A percentile compares a stretch with the other conserved stretches of the same genome.
Evolutionary conservation across 2,888 invertebrate species (phyloP).

Genomic region (Dasysyrphus albostriatus): DNA sequence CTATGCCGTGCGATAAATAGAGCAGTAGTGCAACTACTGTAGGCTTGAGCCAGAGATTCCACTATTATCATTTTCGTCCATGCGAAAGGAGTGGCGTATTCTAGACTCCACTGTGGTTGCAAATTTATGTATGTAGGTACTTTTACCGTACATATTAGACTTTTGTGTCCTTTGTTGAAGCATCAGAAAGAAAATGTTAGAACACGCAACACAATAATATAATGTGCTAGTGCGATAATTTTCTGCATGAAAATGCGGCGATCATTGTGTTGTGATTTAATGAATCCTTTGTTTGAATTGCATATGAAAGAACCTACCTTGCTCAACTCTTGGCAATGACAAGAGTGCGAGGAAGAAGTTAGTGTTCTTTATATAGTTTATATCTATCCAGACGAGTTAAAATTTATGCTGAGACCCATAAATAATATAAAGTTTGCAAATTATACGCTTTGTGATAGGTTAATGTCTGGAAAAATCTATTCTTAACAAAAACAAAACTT

Average conservation of each 20-base stretch:
- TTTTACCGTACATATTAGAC: too few species aligned
- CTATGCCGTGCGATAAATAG: constrained; percentile 68
- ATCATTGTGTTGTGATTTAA: constrained; percentile 64
- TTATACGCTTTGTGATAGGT: constrained; percentile 24
- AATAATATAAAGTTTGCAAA: neutral
- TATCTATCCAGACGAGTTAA: neutral
- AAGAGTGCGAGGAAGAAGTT: neutral
- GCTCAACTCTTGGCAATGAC: neutral
- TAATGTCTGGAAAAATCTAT: constrained; percentile 57
- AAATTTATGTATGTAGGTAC: too few species aligned
- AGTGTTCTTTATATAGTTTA: neutral
- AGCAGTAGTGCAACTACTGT: constrained; percentile 70
- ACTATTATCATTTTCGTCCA: constrained; percentile 22
- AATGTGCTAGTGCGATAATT: constrained; percentile 39
- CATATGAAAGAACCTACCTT: neutral
- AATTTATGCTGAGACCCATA: neutral
- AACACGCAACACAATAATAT: constrained; percentile 16
- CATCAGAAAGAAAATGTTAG: neutral
- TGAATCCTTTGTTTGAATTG: constrained; percentile 54
- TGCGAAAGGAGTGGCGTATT: constrained; percentile 7
- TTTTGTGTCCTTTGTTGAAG: constrained; percentile 49
- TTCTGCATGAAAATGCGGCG: constrained; percentile 57
- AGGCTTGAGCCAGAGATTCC: constrained; percentile 10
- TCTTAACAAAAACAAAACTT: neutral
- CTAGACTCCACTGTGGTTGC: constrained; percentile 2